Base-by-base conservation (phyloP, 2,888 invertebrate genomes). In the Apomyelois bistriatella region DNA sequence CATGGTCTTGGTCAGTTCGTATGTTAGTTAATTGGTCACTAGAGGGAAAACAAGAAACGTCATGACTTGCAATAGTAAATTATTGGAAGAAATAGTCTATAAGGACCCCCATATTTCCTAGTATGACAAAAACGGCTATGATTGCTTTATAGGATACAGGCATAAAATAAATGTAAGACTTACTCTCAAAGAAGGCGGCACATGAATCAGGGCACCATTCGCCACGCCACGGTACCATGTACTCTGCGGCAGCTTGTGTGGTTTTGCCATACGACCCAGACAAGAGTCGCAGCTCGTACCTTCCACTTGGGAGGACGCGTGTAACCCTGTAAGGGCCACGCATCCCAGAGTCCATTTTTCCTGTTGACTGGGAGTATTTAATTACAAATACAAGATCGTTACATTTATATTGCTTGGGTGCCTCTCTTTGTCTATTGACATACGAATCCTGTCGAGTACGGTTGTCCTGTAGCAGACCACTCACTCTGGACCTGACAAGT, bases 271-370 rank as follows among this genome's bases (percentile, higher is more conserved):
- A 57, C 1, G 42, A 48, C 0, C 60, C 58, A 15, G 42, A 30
- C 1, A 62, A 28, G 9, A 62, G 41, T n/a, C 41, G 35, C 30
- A 59, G 53, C 50, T 56, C 57, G 40, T 61, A 57, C 3, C 60
- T 53, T 8, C 37, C 51, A 32, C 49, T 32, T 8, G 57, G 54
- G 6, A 60, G 48, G 0, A 50, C 42, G 0, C 46, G 17, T 0
- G 42, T 15, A 0, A 62, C 56, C 0, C 35, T 32, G 36, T 64
- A 62, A 7, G 62, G 61, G 0, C 60, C 61, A 2, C 62, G 48
- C 60, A 62, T 60, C 0, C 57, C 51, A 12, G 54, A 17, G 15
- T 54, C 54, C 17, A 54, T 15, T 12, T 54, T 55, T 10, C 46
- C 52, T 13, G 52, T 48, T 12, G 38, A 48, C 43, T 57, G 55